Evolutionary conservation across 2,797 vertebrate genomes (phyloP), one percentile per base, ranked within the genome.

Genomic region (Anguilla anguilla): DNA sequence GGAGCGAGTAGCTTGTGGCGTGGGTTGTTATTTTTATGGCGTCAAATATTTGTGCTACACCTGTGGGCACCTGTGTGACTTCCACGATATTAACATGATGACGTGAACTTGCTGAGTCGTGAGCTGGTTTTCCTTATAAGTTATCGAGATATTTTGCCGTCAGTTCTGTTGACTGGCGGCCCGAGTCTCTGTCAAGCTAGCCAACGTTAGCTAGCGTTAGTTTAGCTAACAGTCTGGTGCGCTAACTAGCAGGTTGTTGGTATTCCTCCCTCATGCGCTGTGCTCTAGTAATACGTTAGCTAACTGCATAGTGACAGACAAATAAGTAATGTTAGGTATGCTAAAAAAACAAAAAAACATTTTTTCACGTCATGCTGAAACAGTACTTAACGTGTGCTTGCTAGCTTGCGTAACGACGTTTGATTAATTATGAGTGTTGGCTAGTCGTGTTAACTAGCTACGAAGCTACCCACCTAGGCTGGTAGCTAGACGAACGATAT

Each of bases 11-110:
- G 15, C 57, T 89, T 15, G 15, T 86, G 84, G 81, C 83, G 88
- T 93, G 88, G 93, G 88, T 93, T 6, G 86, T 74, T 74, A 13
- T 77, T 39, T 77, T 43, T 77, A 43, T 77, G 35, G 39, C 39
- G 74, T 77, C 35, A 43, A 39, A 77, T 77, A 77, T 77, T 43
- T 77, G 74, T 43, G 9, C 0, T 43, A 19, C 39, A 77, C 35
- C 31, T 74, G 69, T 74, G 11, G 28, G 69, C 69, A 9, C 5
- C 53, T 59, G 57, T 59, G 2, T 77, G 35, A 77, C 35, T 77
- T 43, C 35, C 35, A 43, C 69, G 69, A 39, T 31, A 74, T 74
- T 6, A 77, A 77, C 31, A 43, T 43, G 13, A 39, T 77, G 74
- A 39, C 74, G 19, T 22, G 35, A 35, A 77, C 74, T 77, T 77